Base-by-base conservation (phyloP, 2,888 invertebrate species). In the Torymus tubicola region DNA sequence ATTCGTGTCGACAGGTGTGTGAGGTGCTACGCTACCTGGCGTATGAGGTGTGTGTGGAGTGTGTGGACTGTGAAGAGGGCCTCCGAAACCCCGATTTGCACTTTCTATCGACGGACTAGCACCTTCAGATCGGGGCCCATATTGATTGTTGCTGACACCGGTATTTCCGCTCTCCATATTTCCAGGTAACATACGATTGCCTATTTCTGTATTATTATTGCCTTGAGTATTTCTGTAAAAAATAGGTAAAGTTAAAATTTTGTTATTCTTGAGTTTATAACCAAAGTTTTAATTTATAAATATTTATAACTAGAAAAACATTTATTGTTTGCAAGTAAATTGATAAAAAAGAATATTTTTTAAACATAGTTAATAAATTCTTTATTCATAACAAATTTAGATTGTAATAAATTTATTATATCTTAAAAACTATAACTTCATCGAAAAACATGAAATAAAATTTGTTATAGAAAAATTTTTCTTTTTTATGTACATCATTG, bases 1-100 rank as follows among this genome's bases (percentile, higher is more conserved):
- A 10, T 82, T 85, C 2, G 87, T 71, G 79, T 90, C 90, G 0
- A 87, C 89, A 8, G 90, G 90, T 4, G 90, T 90, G 73, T 90
- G 90, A 0, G 90, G 90, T 2, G 90, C 87, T 10, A 86, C 89
- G 42, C 87, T 89, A 13, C 89, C 88, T 0, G 90, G 90, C 2
- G 90, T 90, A 24, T 90, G 89, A 0, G 90, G 90, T 69, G 90
- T 90, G 69, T 90, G 90, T 0, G 90, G 90, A 16, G 90, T 90
- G 60, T 90, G 90, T 2, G 90, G 90, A 87, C 90, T 90, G 68
- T 90, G 90, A 55, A 90, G 77, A 2, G 90, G 87, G n/a, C 88
- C 90, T 16, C 87, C 85, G 21, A 90, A 90, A 0, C 89, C 90
- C n/a, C 90, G 86, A 82, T 84, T 89, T 82, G 90, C 86, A 71